phyloP scores from a whole-genome alignment of 2,888 invertebrate species.

The Eupithecia centaureata region DNA sequence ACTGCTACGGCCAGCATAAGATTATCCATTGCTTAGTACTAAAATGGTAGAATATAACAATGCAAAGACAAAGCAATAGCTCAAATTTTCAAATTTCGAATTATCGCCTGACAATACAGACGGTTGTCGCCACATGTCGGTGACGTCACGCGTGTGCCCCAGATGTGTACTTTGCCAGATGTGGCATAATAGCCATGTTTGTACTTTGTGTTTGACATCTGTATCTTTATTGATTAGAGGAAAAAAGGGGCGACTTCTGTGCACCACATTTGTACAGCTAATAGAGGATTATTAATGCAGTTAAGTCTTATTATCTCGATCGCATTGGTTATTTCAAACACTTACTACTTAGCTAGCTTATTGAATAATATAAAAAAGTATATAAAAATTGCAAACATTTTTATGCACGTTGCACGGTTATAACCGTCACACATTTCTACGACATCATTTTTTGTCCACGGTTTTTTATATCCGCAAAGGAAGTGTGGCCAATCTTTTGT shows the following conservation, averaged over 20 bases:
- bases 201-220: slow-evolving; percentile 73
- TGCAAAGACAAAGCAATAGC: slow-evolving; percentile 26
- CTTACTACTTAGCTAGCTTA: no score
- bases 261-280: slow-evolving; percentile 40
- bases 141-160: slow-evolving; percentile 72
- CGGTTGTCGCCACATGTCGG: slow-evolving; percentile 72
- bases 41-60: not conserved
- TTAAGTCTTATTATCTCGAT: not conserved
- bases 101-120: slow-evolving; percentile 59
- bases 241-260: slow-evolving; percentile 52
- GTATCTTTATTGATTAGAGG: slow-evolving; percentile 62
- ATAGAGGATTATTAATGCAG: slow-evolving; percentile 2
- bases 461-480: slow-evolving; percentile 68
- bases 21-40: not conserved
- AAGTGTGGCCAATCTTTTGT: slow-evolving; percentile 64
- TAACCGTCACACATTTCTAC: slow-evolving; percentile 26
- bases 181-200: slow-evolving; percentile 55
- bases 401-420: no score
- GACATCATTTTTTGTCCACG: slow-evolving; percentile 30
- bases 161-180: slow-evolving; percentile 73
- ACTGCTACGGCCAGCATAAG: no score
- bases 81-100: slow-evolving; percentile 37
- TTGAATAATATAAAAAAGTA: not conserved
- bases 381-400: slow-evolving; percentile 21
- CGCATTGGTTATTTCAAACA: not conserved